Conservation (phyloP, 2,797 vertebrate genomes). For the Leucoraja ocellata region DNA sequence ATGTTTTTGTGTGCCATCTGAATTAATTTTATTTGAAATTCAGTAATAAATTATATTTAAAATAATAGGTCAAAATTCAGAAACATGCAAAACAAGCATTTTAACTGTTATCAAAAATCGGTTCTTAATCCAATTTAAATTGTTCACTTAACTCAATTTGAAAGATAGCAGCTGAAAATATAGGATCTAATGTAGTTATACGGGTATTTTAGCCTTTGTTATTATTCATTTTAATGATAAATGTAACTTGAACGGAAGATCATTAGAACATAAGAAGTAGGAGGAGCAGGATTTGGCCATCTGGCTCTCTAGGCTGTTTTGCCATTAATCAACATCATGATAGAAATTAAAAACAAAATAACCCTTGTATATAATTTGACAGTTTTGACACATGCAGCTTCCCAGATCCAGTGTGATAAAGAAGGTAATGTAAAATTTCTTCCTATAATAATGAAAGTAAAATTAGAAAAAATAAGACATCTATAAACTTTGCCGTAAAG, state of each 20-base stretch:
- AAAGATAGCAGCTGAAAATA: background rate
- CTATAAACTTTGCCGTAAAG: background rate
- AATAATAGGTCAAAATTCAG: background rate
- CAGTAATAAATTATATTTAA: background rate
- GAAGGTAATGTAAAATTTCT: background rate
- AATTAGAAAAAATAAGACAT: background rate
- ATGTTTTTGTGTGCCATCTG: background rate
- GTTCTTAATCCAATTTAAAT: background rate
- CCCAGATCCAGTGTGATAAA: background rate
- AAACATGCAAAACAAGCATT: background rate
- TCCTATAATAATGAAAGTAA: background rate
- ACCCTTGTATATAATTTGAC: background rate
- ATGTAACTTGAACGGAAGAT: background rate
- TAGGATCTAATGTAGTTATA: background rate
- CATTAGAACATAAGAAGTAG: too few relatives aligned
- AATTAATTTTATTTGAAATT: background rate
- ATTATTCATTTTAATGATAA: background rate
- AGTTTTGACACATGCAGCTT: background rate
- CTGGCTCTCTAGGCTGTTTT: too few relatives aligned
- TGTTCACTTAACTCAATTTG: background rate
- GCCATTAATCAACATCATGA: too few relatives aligned
- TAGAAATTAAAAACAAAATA: background rate
- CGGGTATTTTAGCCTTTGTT: background rate
- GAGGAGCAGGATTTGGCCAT: too few relatives aligned
- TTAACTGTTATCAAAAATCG: background rate